Evolutionary conservation across 1,140 invertebrate species (phyloP).

Genomic region (Listronotus oregonensis): DNA sequence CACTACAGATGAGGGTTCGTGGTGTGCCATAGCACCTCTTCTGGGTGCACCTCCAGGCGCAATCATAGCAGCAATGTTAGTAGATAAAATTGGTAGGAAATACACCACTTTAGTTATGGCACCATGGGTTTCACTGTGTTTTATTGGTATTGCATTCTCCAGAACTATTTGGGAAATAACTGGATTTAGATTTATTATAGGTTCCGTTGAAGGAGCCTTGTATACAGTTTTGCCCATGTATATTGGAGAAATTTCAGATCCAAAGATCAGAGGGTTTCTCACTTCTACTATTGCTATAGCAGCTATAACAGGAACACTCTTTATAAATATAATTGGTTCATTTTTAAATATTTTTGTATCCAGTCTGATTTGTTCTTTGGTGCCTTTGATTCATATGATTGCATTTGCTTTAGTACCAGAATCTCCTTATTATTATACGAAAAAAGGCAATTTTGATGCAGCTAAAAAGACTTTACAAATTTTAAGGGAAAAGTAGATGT

Average conservation of each 20-base stretch:
- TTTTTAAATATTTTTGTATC: constrained; percentile 60
- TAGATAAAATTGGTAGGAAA: constrained; percentile 69
- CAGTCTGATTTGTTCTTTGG: constrained; percentile 58
- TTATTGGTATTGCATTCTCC: constrained; percentile 65
- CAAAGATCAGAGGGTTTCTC: constrained; percentile 60
- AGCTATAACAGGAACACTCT: constrained; percentile 65
- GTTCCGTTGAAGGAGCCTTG: constrained; percentile 70
- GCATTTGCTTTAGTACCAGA: constrained; percentile 77
- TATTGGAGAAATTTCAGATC: constrained; percentile 69
- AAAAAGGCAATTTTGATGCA: constrained; percentile 69
- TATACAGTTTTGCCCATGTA: constrained; percentile 70
- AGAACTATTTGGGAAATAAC: constrained; percentile 55
- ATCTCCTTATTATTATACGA: constrained; percentile 87
- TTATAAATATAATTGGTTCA: constrained; percentile 70
- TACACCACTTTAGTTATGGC: constrained; percentile 65
- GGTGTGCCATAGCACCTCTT: constrained; percentile 60
- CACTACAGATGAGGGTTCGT: constrained; percentile 64
- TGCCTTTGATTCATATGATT: constrained; percentile 58
- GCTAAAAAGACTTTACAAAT: constrained; percentile 76
- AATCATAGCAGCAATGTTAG: constrained; percentile 56
- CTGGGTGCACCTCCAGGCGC: constrained; percentile 60
- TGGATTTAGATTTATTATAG: constrained; percentile 59
- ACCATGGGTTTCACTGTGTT: constrained; percentile 67
- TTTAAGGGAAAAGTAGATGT: constrained; percentile 80
- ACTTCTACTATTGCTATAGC: constrained; percentile 46